These are phyloP conservation scores for Ridgeia piscesae DNA, from an alignment of 1,140 invertebrate species.

Conservation along the genomic window DNA sequence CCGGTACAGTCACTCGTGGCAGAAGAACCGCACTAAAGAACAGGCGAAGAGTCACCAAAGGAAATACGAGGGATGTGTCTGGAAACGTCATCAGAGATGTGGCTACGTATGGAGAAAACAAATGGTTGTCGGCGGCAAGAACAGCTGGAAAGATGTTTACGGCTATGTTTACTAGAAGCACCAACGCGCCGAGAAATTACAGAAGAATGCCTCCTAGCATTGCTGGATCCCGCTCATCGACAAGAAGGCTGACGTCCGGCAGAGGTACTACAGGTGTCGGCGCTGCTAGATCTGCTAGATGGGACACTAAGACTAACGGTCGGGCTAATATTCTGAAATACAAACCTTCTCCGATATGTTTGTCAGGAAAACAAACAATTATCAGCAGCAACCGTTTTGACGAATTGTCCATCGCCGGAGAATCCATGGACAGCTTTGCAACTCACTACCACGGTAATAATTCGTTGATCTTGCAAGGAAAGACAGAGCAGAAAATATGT, in stretches of 20 bases:
- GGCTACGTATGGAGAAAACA: not conserved
- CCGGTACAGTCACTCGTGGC: no score
- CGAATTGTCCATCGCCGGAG: not conserved
- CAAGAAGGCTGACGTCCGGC: not conserved
- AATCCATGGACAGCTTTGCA: not conserved
- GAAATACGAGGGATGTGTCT: not conserved
- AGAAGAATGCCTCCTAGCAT: not conserved
- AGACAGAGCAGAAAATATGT: not conserved
- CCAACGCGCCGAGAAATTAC: not conserved
- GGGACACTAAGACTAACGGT: not conserved
- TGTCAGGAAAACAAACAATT: not conserved
- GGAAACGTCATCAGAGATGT: conserved; percentile 6
- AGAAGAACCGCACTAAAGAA: not conserved
- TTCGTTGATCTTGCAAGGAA: not conserved
- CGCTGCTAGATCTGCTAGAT: not conserved
- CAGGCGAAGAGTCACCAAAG: not conserved
- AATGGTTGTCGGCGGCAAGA: not conserved
- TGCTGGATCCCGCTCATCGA: not conserved
- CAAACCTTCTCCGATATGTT: not conserved
- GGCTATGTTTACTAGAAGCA: not conserved
- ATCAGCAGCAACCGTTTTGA: not conserved
- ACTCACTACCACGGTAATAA: not conserved
- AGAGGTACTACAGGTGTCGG: not conserved
- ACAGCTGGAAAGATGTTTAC: not conserved
- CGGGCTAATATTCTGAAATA: not conserved